A percentile compares a stretch with the other conserved stretches of the same genome.
These are phyloP conservation scores for Pristionchus maxplancki DNA, from an alignment of 2,888 invertebrate species.

Conservation along the genomic window DNA sequence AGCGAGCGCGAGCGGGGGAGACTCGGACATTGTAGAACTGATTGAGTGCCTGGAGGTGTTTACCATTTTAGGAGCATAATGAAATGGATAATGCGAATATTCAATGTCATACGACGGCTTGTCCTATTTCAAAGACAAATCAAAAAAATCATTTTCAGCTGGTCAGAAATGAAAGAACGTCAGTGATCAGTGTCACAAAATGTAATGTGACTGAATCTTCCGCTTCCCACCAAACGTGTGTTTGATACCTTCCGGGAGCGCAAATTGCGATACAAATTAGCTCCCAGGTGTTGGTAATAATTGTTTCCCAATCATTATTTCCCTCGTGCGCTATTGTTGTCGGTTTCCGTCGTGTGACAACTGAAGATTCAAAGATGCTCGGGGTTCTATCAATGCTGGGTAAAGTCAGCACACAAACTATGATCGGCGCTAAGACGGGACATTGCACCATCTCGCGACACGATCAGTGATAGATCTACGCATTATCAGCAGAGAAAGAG, in stretches of 20 bases:
- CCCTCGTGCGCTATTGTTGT: background rate
- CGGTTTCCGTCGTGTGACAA: too few relatives aligned
- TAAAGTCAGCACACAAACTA: slow-evolving; percentile 14
- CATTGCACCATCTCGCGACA: background rate
- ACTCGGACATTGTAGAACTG: background rate
- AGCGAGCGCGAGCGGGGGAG: background rate
- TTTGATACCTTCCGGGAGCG: too few relatives aligned
- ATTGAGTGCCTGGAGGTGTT: background rate
- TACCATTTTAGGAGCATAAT: background rate
- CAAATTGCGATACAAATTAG: too few relatives aligned
- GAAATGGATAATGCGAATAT: too few relatives aligned
- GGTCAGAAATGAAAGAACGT: too few relatives aligned
- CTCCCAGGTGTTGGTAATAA: too few relatives aligned
- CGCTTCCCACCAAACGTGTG: background rate
- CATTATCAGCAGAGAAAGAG: background rate
- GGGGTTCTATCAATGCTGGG: background rate
- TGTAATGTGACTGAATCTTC: too few relatives aligned
- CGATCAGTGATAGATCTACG: background rate
- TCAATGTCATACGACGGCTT: too few relatives aligned
- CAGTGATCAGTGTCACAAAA: too few relatives aligned
- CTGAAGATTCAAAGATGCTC: background rate
- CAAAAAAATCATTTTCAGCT: too few relatives aligned
- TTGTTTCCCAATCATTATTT: background rate
- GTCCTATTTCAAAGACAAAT: too few relatives aligned
- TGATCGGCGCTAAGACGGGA: background rate